Conservation (phyloP, 2,888 invertebrate species). For the Xanthia icteritia region DNA sequence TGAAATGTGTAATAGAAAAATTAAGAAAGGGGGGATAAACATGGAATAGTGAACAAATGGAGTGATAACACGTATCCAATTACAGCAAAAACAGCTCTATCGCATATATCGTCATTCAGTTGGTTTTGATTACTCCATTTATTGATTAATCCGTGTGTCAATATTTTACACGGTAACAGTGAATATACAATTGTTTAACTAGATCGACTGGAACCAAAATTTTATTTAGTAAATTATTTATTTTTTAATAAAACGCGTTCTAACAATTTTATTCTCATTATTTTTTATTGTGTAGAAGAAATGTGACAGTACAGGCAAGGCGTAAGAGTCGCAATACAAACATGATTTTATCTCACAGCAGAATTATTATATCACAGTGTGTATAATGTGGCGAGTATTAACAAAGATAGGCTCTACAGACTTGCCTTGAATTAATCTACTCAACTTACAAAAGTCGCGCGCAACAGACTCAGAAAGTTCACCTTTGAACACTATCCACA, state of each 20-base stretch:
- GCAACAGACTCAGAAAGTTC: background rate
- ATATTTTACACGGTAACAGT: background rate
- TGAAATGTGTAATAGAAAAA: slow-evolving; percentile 52
- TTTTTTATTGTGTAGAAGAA: background rate
- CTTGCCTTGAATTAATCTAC: background rate
- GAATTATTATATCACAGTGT: background rate
- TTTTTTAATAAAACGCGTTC: slow-evolving; percentile 30
- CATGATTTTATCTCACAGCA: background rate
- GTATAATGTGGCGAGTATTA: background rate
- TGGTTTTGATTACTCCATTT: slow-evolving; percentile 5
- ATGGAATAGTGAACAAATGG: slow-evolving; percentile 1
- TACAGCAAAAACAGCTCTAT: background rate
- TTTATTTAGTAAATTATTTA: background rate
- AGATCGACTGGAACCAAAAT: background rate
- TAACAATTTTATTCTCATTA: slow-evolving; percentile 41
- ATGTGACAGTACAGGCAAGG: background rate
- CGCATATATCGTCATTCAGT: background rate
- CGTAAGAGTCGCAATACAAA: background rate
- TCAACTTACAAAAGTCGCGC: background rate
- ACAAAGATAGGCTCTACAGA: background rate
- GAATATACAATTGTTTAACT: slow-evolving; percentile 30
- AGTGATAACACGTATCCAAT: background rate
- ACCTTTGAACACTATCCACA: background rate
- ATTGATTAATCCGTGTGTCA: background rate
- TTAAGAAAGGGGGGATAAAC: background rate